Evolutionary conservation across 2,113 vertebrate genomes (phyloP).

Genomic region (Chauna torquata): DNA sequence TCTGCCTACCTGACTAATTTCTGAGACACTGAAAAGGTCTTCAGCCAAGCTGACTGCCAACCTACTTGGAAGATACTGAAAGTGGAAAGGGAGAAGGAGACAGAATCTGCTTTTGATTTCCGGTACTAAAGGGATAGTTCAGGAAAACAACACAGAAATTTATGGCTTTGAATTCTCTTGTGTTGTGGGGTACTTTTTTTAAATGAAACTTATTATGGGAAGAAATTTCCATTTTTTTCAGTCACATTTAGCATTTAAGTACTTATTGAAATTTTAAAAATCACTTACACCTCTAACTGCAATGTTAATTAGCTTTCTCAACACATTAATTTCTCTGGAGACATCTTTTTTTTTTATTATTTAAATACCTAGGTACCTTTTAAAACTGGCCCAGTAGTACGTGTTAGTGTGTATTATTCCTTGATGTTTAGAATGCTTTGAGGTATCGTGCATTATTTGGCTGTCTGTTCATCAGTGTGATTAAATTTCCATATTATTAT

Average conservation of each 20-base stretch:
- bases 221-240: not conserved
- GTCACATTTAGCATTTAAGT: not conserved
- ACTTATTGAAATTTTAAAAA: not conserved
- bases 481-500: not conserved
- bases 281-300: not conserved
- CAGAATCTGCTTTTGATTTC: slow-evolving; percentile 2
- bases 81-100: not conserved
- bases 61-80: not conserved
- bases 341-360: not conserved
- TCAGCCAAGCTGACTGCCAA: not conserved
- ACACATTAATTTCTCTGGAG: not conserved
- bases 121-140: not conserved
- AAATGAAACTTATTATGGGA: not conserved
- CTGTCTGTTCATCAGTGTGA: not conserved
- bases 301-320: not conserved
- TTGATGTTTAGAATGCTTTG: not conserved
- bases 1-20: not conserved
- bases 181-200: not conserved
- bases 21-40: not conserved
- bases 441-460: not conserved
- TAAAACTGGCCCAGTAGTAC: not conserved
- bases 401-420: not conserved
- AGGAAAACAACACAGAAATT: not conserved
- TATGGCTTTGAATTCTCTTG: not conserved
- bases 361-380: not conserved